phyloP scores from a whole-genome alignment of 1,140 invertebrate genomes.

The Ericerus pela region DNA sequence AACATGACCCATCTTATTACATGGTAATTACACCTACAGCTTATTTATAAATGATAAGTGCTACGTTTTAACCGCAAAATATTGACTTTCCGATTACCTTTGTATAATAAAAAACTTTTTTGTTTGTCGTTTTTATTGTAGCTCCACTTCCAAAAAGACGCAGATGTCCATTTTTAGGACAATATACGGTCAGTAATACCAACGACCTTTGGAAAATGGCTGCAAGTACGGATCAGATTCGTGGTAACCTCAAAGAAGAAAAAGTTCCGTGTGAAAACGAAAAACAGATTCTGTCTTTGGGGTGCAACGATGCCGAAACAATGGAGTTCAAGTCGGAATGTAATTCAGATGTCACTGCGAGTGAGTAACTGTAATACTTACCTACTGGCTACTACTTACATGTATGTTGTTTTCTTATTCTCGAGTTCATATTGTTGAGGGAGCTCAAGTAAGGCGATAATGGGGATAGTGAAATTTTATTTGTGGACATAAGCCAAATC shows the following conservation, averaged over 20 bases:
- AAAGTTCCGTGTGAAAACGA: slow-evolving; percentile 12
- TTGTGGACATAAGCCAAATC: no score
- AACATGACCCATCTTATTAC: no score
- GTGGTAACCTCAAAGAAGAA: slow-evolving; percentile 13
- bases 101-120: no score
- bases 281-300: slow-evolving; percentile 20
- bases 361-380: slow-evolving; percentile 16
- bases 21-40: no score
- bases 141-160: slow-evolving; percentile 19
- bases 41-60: no score
- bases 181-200: slow-evolving; percentile 20
- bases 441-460: background rate
- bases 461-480: no score
- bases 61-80: no score
- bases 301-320: slow-evolving; percentile 27
- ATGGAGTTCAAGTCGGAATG: slow-evolving; percentile 56
- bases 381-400: no score
- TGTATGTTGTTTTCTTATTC: background rate
- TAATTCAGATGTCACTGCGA: slow-evolving; percentile 19
- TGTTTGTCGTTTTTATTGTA: slow-evolving; percentile 16
- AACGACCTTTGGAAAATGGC: slow-evolving; percentile 16
- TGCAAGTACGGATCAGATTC: slow-evolving; percentile 13
- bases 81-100: no score
- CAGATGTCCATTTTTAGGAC: slow-evolving; percentile 21
- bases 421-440: background rate